Evolutionary conservation across 2,888 invertebrate genomes (phyloP).

Genomic region (Hirtodrosophila alboralis): DNA sequence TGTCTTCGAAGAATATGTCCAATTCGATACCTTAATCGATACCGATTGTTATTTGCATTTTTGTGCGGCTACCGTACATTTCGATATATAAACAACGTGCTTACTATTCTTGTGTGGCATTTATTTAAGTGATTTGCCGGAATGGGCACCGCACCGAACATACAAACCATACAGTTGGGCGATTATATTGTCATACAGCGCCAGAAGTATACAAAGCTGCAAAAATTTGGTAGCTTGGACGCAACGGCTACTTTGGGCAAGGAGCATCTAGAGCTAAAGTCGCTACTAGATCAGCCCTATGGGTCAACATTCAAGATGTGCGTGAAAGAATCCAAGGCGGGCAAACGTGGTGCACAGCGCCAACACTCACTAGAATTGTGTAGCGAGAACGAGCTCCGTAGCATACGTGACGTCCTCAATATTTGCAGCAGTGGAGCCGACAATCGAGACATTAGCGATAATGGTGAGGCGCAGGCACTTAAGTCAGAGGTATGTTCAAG

Average conservation of each 20-base stretch:
- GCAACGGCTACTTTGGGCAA: constrained; percentile 88
- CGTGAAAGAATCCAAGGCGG: constrained; percentile 84
- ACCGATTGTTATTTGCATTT: not conserved
- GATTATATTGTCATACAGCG: constrained; percentile 91
- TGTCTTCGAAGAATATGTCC: no score
- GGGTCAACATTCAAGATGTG: constrained; percentile 91
- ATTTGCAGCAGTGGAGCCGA: constrained; percentile 90
- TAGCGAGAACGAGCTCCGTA: constrained; percentile 84
- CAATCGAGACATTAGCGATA: constrained; percentile 93
- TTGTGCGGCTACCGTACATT: constrained; percentile 12
- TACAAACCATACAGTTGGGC: constrained; percentile 86
- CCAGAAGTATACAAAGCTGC: constrained; percentile 91
- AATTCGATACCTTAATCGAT: not conserved
- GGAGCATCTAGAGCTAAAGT: constrained; percentile 88
- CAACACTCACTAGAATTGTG: constrained; percentile 86
- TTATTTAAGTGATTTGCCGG: constrained; percentile 7
- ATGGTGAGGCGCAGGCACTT: constrained; percentile 90
- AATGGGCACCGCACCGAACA: constrained; percentile 17
- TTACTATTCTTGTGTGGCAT: constrained; percentile 25
- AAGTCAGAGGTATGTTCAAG: constrained; percentile 84
- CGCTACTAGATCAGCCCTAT: constrained; percentile 88
- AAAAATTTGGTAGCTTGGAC: constrained; percentile 88
- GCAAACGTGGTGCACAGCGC: constrained; percentile 84
- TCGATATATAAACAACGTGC: constrained; percentile 39
- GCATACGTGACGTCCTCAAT: constrained; percentile 87